phyloP scores from a whole-genome alignment of 2,888 invertebrate genomes.

The Rotaria socialis region DNA sequence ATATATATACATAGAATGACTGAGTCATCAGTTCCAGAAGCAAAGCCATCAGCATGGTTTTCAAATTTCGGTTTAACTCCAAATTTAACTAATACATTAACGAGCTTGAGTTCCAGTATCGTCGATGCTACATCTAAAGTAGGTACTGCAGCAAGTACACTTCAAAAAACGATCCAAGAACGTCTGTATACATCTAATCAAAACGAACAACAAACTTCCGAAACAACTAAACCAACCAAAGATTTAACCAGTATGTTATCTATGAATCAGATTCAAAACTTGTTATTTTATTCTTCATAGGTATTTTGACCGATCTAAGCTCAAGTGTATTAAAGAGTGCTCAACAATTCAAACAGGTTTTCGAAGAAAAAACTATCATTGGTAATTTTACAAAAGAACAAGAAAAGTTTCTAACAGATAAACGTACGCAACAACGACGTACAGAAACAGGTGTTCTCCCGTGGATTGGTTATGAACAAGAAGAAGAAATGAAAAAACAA shows the following conservation, averaged over 20 bases:
- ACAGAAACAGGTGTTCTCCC: conserved; percentile 68
- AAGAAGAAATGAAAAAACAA: conserved; percentile 86
- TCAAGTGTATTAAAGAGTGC: conserved; percentile 82
- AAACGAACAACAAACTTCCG: neutral
- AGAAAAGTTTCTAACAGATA: conserved; percentile 85
- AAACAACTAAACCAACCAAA: neutral
- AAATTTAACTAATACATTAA: neutral
- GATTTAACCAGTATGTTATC: neutral
- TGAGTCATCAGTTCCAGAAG: neutral
- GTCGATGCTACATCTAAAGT: neutral
- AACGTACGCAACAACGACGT: conserved; percentile 66
- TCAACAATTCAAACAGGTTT: conserved; percentile 87
- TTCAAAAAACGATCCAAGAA: neutral
- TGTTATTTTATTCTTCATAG: conserved; percentile 64
- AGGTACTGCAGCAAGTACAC: neutral
- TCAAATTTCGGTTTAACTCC: neutral
- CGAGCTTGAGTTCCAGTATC: neutral
- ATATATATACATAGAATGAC: neutral
- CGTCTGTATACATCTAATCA: neutral
- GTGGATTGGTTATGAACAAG: conserved; percentile 91
- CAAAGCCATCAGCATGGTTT: neutral
- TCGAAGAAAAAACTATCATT: conserved; percentile 89
- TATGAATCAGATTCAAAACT: too few relatives aligned
- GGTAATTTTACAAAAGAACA: conserved; percentile 95
- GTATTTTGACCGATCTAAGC: conserved; percentile 90